phyloP scores from a whole-genome alignment of 2,797 vertebrate species.

The Tangara arthus region DNA sequence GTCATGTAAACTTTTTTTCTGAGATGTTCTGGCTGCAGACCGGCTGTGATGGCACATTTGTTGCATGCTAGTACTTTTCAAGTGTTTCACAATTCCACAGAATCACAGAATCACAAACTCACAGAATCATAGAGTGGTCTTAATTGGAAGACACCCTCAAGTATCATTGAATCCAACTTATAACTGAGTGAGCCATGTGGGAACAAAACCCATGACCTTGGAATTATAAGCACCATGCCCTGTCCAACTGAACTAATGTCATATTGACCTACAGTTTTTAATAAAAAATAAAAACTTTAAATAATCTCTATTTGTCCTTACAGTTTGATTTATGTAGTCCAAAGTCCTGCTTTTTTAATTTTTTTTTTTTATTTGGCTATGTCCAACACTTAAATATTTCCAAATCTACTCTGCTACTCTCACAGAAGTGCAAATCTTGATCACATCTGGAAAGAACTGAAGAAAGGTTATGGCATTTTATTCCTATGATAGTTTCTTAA shows the following conservation, averaged over 20 bases:
- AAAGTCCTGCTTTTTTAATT: not conserved
- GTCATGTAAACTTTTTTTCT: not conserved
- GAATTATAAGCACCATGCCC: not conserved
- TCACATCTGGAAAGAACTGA: not conserved
- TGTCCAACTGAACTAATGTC: not conserved
- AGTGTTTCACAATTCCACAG: not conserved
- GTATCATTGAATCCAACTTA: not conserved
- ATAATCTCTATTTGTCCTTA: not conserved
- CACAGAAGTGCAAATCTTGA: not conserved
- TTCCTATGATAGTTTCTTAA: not conserved
- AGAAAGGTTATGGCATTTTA: not conserved
- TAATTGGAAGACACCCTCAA: not conserved
- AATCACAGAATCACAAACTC: not conserved
- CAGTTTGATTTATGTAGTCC: not conserved
- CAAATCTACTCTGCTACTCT: not conserved
- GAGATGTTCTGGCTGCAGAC: not conserved
- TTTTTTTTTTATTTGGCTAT: not conserved
- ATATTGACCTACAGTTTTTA: not conserved
- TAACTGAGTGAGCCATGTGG: not conserved
- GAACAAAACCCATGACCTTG: not conserved
- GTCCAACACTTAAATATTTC: not conserved
- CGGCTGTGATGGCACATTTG: not conserved
- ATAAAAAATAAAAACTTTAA: not conserved
- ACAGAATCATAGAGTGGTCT: not conserved
- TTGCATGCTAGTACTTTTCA: not conserved